Base-by-base conservation (phyloP, 2,113 vertebrate genomes). In the Balaeniceps rex region DNA sequence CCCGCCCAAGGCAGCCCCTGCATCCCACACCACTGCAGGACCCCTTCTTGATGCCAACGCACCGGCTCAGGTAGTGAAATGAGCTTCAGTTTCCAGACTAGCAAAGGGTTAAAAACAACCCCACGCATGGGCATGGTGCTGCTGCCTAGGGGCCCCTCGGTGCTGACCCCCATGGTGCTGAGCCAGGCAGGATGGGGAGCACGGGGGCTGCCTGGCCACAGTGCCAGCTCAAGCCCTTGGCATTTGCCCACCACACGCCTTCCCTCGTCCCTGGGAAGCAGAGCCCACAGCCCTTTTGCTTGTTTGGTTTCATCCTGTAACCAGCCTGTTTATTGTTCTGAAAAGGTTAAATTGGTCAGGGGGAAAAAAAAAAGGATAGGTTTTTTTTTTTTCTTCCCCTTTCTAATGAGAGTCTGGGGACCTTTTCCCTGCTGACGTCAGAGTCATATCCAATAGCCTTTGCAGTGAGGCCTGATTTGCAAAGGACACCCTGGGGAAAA, bases 321-420 rank as follows among this genome's bases (percentile, higher is more conserved):
- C 75, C 76, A 57, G 79, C 47, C 71, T 42, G 65, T 83, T 94
- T 94, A 72, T 95, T 97, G 84, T 93, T 97, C 95, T 83, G 72
- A 90, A 96, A 97, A 95, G 95, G 75, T 97, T 95, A 97, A 97
- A 93, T 58, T 87, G 68, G 55, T 85, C 69, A 74, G 94, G 72
- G 72, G 14, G 23, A 68, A 83, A 71, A 52, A 49, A 76, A 87
- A 85, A 71, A 47, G 29, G 81, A 80, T 65, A 60, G 46, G 11
- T 12, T 60, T 89, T 91, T 61, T 61, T 61, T 92, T 95, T 94
- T 60, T 40, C 54, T 89, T 94, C 68, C 82, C 68, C 57, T 93
- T 80, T 95, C 78, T 88, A 66, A 97, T 87, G 95, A 92, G 94
- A 96, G 93, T 95, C 93, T 94, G 85, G 95, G 90, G 92, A 98